Evolutionary conservation across 2,888 invertebrate species (phyloP), one percentile per base, ranked within the genome.

Genomic region (Cheilosia vernalis): DNA sequence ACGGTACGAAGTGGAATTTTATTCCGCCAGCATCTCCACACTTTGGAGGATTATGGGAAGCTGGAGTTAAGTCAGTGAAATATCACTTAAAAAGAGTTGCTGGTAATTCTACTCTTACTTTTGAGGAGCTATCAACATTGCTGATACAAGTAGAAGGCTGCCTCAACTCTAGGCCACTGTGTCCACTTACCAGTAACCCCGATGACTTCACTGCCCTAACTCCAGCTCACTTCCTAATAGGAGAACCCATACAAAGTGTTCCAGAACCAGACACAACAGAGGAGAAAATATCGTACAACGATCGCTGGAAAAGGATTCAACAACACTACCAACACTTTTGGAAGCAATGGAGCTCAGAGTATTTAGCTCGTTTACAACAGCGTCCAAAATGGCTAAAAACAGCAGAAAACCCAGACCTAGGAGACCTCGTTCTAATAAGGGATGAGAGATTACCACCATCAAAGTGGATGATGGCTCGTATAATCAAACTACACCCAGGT

Each of bases 381-480:
- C 69, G 63, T 2, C 63, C 78, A 30, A 78, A 78, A 49, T 78
- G 69, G 70, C 24, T 61, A 15, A 27, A 77, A n/a, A 15, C 53
- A 2, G 3, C 61, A 10, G 33, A 33, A 21, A 44, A 61, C 6
- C 53, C 56, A 2, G 15, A 56, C 4, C 2, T 51, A 7, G 60
- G 42, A 9, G 60, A 76, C 15, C n/a, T 44, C 1, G 66, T 76
- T 9, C 5, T 74, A 1, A 6, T 74, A n/a, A 33, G 30, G 6
- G 72, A 56, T 4, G 44, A 73, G 13, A 30, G 56, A 19, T 13
- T 64, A 24, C 47, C 73, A 27, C 24, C 47, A 17, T 64, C 49
- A 15, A 64, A 51, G 37, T 49, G 49, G 33, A 21, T 49, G 4
- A 37, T 49, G 21, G 49, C 64, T 0, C 33, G 49, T 1, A 21